Conservation (phyloP, 2,797 vertebrate species). For the Amblyraja radiata region DNA sequence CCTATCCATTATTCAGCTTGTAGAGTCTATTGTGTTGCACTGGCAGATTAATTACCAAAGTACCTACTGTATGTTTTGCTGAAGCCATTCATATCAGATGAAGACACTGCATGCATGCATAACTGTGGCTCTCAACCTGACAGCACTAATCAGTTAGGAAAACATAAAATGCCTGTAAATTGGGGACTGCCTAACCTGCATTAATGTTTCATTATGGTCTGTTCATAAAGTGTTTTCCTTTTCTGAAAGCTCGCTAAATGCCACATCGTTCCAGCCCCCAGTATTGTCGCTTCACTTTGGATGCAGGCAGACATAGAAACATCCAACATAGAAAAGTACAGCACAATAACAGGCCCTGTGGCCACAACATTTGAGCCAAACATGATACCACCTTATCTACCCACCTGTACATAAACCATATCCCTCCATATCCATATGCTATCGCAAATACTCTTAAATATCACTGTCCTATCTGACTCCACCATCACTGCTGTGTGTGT, state of each 20-base stretch:
- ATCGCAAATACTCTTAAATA: too few species aligned
- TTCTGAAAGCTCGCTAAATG: neutral
- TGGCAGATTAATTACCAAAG: neutral
- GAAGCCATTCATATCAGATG: neutral
- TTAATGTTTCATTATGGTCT: neutral
- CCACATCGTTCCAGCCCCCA: neutral
- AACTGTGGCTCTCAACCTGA: neutral
- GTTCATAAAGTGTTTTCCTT: neutral
- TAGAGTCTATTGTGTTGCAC: neutral
- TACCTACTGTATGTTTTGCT: neutral
- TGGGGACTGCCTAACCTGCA: neutral
- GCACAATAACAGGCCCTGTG: too few species aligned
- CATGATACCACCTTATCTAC: too few species aligned
- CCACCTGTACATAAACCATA: too few species aligned
- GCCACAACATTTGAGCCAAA: too few species aligned
- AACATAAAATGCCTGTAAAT: neutral
- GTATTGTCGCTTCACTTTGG: too few species aligned
- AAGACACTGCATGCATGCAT: neutral
- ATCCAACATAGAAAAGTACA: too few species aligned
- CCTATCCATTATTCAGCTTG: too few species aligned
- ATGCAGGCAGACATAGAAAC: too few species aligned
- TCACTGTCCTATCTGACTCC: too few species aligned
- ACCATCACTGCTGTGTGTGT: too few species aligned
- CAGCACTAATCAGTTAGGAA: neutral
- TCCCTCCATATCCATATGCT: too few species aligned